A percentile compares a stretch with the other conserved stretches of the same genome.
Conservation (phyloP, 2,797 vertebrate genomes). For the Sylvilagus floridanus region DNA sequence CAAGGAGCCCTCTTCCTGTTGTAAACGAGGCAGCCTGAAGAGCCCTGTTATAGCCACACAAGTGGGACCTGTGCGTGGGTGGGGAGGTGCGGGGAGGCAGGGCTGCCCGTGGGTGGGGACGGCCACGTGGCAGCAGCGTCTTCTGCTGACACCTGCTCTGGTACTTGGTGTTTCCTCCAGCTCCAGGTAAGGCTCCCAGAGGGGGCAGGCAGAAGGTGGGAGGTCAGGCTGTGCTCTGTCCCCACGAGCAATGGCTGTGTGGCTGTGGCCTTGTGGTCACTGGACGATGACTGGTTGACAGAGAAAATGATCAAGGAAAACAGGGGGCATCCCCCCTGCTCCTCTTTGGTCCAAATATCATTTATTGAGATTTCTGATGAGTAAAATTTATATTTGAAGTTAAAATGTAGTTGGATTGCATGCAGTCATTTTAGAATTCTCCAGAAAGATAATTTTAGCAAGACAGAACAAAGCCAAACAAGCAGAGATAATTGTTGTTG, state of each 20-base stretch:
- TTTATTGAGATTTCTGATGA: background rate
- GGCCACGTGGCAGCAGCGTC: too few species aligned
- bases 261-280: background rate
- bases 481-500: background rate
- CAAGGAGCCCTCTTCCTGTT: too few species aligned
- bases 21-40: too few species aligned
- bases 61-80: too few species aligned
- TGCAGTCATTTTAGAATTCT: background rate
- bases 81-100: background rate
- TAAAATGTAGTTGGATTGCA: background rate
- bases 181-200: background rate
- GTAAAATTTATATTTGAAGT: background rate
- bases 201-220: fast-evolving
- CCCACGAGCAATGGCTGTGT: too few species aligned
- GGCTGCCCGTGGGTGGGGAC: too few species aligned
- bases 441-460: background rate
- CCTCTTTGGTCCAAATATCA: background rate
- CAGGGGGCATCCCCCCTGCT: background rate
- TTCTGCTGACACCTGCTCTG: background rate
- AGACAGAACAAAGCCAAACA: background rate
- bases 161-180: background rate
- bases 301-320: background rate
- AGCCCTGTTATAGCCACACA: too few species aligned
- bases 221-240: too few species aligned
- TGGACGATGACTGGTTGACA: too few species aligned